phyloP scores from a whole-genome alignment of 2,888 invertebrate species.

The Alentia gelatinosa region DNA sequence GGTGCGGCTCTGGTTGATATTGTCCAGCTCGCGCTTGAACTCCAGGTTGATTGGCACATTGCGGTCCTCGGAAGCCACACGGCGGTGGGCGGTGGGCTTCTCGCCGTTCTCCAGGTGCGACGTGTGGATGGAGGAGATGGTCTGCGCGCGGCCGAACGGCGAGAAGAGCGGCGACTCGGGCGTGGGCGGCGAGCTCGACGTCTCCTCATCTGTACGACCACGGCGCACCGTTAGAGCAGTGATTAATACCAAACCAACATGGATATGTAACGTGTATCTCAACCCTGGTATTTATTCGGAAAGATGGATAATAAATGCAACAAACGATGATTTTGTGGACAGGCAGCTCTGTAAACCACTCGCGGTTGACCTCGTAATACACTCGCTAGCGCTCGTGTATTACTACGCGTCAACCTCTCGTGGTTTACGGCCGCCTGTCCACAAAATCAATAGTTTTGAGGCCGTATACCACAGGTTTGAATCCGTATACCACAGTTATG shows the following conservation, averaged over 20 bases:
- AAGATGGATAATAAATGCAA: no score
- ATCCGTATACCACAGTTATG: no score
- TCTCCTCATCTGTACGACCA: neutral
- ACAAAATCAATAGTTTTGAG: no score
- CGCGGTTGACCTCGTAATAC: no score
- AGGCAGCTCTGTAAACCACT: no score
- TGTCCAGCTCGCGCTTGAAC: constrained; percentile 73
- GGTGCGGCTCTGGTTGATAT: constrained; percentile 55
- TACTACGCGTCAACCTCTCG: no score
- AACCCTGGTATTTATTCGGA: no score
- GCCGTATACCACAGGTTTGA: no score
- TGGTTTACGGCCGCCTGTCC: no score
- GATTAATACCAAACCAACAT: neutral
- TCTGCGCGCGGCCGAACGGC: constrained; percentile 59
- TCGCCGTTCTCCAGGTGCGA: constrained; percentile 37
- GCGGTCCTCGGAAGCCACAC: constrained; percentile 76
- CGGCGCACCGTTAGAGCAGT: neutral
- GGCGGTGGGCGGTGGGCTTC: constrained; percentile 66
- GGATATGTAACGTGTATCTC: neutral
- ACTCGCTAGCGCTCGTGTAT: no score
- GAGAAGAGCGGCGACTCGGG: constrained; percentile 63
- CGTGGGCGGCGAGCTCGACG: constrained; percentile 58
- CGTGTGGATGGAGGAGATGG: constrained; percentile 55
- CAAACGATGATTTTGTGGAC: no score
- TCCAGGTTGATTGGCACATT: constrained; percentile 75